Evolutionary conservation across 2,797 vertebrate genomes (phyloP).

Genomic region (Melanogrammus aeglefinus): DNA sequence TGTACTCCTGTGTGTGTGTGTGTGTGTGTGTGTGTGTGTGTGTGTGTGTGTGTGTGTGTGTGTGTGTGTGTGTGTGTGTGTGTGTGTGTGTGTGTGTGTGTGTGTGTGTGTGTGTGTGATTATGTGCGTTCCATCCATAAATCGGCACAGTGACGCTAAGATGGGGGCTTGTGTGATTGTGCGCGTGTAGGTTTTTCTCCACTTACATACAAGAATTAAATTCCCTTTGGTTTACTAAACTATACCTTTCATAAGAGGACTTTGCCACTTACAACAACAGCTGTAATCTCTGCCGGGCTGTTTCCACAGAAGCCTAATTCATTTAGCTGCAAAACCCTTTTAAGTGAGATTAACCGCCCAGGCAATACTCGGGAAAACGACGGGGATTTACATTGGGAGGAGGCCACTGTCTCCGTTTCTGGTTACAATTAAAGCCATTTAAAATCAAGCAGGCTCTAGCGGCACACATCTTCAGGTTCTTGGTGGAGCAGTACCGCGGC

Average conservation of each 20-base stretch:
- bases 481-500: not conserved
- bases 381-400: not conserved
- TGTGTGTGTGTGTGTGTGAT: not conserved
- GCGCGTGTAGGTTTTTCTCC: not conserved
- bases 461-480: not conserved
- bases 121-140: not conserved
- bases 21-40: constrained; percentile 3
- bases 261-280: not conserved
- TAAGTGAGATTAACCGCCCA: not conserved
- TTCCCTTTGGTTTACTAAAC: not conserved
- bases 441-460: not conserved
- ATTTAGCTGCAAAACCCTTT: not conserved
- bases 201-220: not conserved
- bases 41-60: not conserved
- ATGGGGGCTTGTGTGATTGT: not conserved
- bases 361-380: not conserved
- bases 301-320: not conserved
- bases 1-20: constrained; percentile 26
- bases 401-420: not conserved
- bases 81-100: not conserved
- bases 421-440: not conserved
- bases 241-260: not conserved
- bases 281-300: constrained; percentile 11
- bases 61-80: not conserved
- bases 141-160: not conserved